Conservation (phyloP, 2,113 vertebrate species). For the Heterotilapia buettikoferi region DNA sequence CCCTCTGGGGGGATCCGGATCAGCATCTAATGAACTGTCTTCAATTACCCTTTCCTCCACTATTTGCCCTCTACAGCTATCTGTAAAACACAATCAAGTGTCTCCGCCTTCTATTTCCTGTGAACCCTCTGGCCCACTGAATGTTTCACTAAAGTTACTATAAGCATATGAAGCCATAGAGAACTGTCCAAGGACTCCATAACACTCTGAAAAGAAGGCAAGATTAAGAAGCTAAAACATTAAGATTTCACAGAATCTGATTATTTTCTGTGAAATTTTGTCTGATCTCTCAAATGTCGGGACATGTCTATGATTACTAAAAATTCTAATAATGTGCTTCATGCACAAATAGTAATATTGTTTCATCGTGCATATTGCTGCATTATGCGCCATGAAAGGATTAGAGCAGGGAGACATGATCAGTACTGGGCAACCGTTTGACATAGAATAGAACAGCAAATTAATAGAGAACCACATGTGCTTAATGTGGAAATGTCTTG, state of each 20-base stretch:
- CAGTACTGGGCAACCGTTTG: not conserved
- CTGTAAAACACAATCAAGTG: constrained; percentile 34
- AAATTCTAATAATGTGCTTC: not conserved
- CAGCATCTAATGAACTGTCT: constrained; percentile 59
- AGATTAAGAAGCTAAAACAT: not conserved
- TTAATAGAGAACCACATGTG: not conserved
- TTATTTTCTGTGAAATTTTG: not conserved
- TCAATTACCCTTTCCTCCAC: constrained; percentile 57
- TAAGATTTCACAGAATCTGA: not conserved
- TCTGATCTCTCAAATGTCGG: not conserved
- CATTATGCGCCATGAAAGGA: not conserved
- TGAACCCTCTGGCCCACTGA: not conserved
- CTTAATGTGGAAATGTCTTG: not conserved
- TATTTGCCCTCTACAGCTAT: constrained; percentile 43
- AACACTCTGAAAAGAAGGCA: not conserved
- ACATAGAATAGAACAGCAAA: not conserved
- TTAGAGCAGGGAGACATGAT: not conserved
- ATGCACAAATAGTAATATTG: not conserved
- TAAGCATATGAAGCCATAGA: not conserved
- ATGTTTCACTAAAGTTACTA: not conserved
- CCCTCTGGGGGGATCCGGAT: constrained; percentile 39
- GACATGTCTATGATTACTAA: not conserved
- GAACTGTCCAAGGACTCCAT: not conserved
- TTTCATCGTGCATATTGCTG: not conserved
- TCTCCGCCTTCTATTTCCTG: constrained; percentile 13